Evolutionary conservation across 1,140 invertebrate species (phyloP), one percentile per base, ranked within the genome.

Genomic region (Colletes latitarsis): DNA sequence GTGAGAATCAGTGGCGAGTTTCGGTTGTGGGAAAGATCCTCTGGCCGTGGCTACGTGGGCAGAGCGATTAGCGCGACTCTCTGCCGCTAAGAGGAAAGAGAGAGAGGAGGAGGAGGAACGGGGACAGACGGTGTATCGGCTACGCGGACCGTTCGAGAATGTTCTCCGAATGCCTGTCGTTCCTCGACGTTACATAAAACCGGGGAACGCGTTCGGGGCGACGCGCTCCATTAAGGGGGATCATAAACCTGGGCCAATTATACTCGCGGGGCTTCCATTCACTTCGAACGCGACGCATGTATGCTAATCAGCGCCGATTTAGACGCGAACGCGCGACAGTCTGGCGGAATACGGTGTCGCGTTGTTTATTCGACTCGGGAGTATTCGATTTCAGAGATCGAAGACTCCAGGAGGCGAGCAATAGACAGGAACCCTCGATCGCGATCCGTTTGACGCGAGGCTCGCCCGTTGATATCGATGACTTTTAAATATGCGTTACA

Each of bases 1-100:
- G 81, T 82, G 83, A 84, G 81, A 84, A 84, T 84, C 57, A 78
- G 80, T 84, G 83, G 46, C 63, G 75, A 74, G 71, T 73, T 78
- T 66, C n/a, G 64, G 66, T n/a, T 57, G 69, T 55, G 64, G 69
- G 82, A 70, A 82, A 60, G 62, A 58, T 57, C 41, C 39, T 62
- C 66, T 6, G 55, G 4, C 15, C 17, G 55, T 14, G 14, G 43
- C 21, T 63, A 70, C 74, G 68, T 57, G 77, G 67, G 69, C 73
- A 17, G 41, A 75, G 39, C 75, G 74, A 84, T 84, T 82, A 82
- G 70, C 82, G 74, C 74, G 62, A 68, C 58, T 82, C 75, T 58
- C 30, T 21, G 30, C 3, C 6, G 46, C 46, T 46, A 52, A 55
- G 46, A 64, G 69, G 6, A 9, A 9, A 53, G 21, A 53, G 5